phyloP scores from a whole-genome alignment of 2,888 invertebrate genomes.

The Eilema griseolum region DNA sequence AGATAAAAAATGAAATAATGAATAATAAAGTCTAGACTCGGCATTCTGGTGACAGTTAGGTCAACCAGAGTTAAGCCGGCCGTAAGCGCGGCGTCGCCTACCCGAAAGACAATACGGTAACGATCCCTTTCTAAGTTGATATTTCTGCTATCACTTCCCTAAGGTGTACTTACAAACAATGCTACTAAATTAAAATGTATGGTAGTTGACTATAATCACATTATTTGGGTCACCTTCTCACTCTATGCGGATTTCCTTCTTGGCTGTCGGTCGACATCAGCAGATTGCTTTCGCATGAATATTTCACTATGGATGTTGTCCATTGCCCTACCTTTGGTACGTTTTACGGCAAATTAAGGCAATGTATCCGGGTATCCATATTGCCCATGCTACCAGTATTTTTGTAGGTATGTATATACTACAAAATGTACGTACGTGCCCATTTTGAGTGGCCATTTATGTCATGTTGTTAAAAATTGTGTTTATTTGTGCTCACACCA shows the following conservation, averaged over 20 bases:
- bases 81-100: no score
- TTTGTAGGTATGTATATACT: not conserved
- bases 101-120: no score
- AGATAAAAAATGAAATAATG: no score
- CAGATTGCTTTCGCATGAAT: constrained; percentile 70
- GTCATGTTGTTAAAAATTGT: not conserved
- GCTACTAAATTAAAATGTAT: constrained; percentile 47
- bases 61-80: no score
- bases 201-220: not conserved
- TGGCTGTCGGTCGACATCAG: constrained; percentile 54
- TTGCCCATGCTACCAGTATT: not conserved
- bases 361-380: constrained; percentile 25
- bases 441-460: not conserved
- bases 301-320: constrained; percentile 68
- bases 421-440: not conserved
- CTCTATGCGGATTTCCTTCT: constrained; percentile 19
- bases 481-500: not conserved
- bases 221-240: not conserved
- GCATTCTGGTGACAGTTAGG: no score
- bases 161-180: no score
- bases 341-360: constrained; percentile 45
- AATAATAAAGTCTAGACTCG: no score
- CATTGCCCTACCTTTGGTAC: constrained; percentile 40
- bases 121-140: constrained; percentile 53
- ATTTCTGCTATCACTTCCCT: constrained; percentile 11